These are phyloP conservation scores for Punctoribates punctum DNA, from an alignment of 2,888 invertebrate genomes.

Conservation along the genomic window DNA sequence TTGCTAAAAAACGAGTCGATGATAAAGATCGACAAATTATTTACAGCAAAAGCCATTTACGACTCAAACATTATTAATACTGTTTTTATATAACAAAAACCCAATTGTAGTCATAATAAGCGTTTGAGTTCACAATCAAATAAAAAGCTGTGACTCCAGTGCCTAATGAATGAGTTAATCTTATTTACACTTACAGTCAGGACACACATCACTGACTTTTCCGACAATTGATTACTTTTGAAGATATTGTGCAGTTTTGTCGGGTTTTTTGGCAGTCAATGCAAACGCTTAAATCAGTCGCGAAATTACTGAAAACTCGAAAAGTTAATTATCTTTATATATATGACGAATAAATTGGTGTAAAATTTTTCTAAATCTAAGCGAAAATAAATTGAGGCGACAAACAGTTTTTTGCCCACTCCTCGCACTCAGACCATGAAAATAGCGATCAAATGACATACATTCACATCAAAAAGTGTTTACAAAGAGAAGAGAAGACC, in stretches of 20 bases:
- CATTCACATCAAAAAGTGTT: background rate
- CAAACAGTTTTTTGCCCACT: background rate
- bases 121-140: too few species aligned
- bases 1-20: background rate
- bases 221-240: background rate
- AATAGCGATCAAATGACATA: background rate
- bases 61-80: conserved; percentile 4
- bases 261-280: background rate
- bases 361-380: too few species aligned
- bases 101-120: too few species aligned
- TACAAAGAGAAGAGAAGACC: background rate
- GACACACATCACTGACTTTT: background rate
- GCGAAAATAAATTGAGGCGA: too few species aligned
- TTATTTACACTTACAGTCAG: conserved; percentile 10
- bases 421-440: conserved; percentile 4
- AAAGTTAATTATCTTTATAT: too few species aligned
- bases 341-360: too few species aligned
- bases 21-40: conserved; percentile 16
- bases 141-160: background rate
- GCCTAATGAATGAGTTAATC: conserved; percentile 24
- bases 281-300: too few species aligned
- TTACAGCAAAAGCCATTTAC: conserved; percentile 8
- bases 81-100: background rate
- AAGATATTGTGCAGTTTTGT: conserved; percentile 18
- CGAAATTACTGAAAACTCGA: too few species aligned